Base-by-base conservation (phyloP, 2,113 vertebrate species). In the Morone chrysops region DNA sequence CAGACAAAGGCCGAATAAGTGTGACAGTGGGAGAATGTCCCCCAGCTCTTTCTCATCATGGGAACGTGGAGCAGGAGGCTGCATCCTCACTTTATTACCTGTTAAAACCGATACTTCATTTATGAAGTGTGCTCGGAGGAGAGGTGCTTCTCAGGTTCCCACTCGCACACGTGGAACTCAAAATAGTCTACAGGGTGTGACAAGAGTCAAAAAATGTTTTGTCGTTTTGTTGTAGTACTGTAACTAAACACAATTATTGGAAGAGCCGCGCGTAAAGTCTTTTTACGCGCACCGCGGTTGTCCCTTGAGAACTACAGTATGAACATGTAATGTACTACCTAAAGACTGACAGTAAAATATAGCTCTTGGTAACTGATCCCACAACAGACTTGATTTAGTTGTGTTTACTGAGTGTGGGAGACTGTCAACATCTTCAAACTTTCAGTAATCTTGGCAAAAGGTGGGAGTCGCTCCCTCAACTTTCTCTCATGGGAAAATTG, bases 11-110 rank as follows among this genome's bases (percentile, higher is more conserved):
- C 5, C 38, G 59, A 31, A 1, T 31, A 36, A 0, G 86, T 87
- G 91, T 82, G 71, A 80, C 38, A 36, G 77, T 87, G 86, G 80
- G 89, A 91, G 38, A 51, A 53, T 1, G 66, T 54, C 65, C 25
- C 41, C 20, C 62, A 20, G 74, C 67, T 70, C 70, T 6, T 83
- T 85, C 3, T 68, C 71, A 63, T 75, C 70, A 7, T 47, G 68
- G 86, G 80, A 62, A 56, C 63, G 72, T 62, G 83, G 75, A 80
- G 59, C 76, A 53, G 43, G 54, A 74, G 40, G 59, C 60, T 60
- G 12, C 22, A 45, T 53, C 13, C 5, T 63, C 70, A 22, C 68
- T 92, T 90, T 89, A 91, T 81, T 85, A 82, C 83, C 75, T 88
- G 90, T 74, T 79, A 88, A 78, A 88, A 70, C 0, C 25, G 38